Conservation (phyloP, 2,113 vertebrate species). For the Aphyosemion australe region DNA sequence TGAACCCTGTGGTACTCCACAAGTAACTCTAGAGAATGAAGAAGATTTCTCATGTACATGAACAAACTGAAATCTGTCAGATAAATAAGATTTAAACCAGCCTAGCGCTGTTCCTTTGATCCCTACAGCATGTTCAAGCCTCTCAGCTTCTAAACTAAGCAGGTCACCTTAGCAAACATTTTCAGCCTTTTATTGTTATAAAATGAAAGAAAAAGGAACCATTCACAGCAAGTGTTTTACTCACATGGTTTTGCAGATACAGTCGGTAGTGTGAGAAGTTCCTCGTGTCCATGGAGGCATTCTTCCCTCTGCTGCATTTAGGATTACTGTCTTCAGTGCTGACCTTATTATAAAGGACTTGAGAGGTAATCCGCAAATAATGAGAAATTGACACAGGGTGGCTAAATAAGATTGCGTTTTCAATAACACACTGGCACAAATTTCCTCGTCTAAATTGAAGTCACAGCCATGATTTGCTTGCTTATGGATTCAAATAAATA, state of each 20-base stretch:
- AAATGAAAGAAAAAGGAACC: no score
- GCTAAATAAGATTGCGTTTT: constrained; percentile 45
- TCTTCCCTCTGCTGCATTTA: constrained; percentile 13
- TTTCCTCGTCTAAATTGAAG: constrained; percentile 35
- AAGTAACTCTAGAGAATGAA: no score
- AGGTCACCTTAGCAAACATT: constrained; percentile 25
- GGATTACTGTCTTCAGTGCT: constrained; percentile 41
- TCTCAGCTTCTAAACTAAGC: neutral
- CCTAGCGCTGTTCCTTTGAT: no score
- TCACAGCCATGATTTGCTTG: constrained; percentile 21
- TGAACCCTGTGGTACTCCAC: no score
- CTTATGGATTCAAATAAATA: constrained; percentile 14
- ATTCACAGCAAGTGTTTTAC: neutral
- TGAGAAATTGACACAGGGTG: constrained; percentile 54
- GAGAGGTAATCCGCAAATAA: constrained; percentile 57
- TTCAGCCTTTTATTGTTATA: constrained; percentile 12
- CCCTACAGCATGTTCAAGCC: no score
- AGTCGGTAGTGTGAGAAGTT: constrained; percentile 19
- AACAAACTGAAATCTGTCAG: no score
- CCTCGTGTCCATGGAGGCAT: constrained; percentile 25
- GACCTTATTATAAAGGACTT: constrained; percentile 49
- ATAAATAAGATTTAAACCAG: no score
- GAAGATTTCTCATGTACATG: no score
- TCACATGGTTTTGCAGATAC: constrained; percentile 7
- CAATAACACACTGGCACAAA: constrained; percentile 1